Conservation (phyloP, 1,140 invertebrate species). For the Drosophila aff. region DNA sequence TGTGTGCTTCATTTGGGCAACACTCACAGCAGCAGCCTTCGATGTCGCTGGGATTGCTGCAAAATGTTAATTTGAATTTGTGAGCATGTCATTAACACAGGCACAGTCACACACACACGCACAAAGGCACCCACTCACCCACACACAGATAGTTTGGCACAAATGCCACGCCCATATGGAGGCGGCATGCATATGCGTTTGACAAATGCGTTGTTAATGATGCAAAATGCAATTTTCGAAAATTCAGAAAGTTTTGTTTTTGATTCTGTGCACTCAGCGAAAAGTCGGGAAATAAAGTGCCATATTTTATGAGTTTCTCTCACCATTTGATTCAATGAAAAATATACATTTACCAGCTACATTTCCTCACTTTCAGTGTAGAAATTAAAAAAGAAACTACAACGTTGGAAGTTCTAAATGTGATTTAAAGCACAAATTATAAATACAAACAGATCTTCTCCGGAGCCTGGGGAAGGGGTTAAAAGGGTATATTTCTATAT, state of each 20-base stretch:
- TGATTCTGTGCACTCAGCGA: constrained; percentile 44
- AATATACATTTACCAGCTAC: not conserved
- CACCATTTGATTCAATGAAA: not conserved
- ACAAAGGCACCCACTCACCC: constrained; percentile 37
- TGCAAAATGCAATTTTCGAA: constrained; percentile 81
- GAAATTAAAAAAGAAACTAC: not conserved
- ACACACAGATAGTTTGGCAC: constrained; percentile 38
- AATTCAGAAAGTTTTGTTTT: constrained; percentile 72
- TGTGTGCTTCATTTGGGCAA: constrained; percentile 49
- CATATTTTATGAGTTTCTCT: too few relatives aligned
- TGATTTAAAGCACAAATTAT: constrained; percentile 37
- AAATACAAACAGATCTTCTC: constrained; percentile 23
- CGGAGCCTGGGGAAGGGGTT: not conserved
- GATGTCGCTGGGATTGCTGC: constrained; percentile 73
- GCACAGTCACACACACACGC: constrained; percentile 41
- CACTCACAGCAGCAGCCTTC: constrained; percentile 47
- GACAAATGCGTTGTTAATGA: constrained; percentile 83
- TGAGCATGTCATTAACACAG: constrained; percentile 84
- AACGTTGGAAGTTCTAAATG: constrained; percentile 13
- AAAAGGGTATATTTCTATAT: constrained; percentile 55
- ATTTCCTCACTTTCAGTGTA: not conserved
- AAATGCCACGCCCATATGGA: constrained; percentile 48
- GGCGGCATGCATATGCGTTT: constrained; percentile 70
- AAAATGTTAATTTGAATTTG: constrained; percentile 84
- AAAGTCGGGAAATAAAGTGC: constrained; percentile 6